Percentiles rank a stretch among this genome's conserved stretches.
phyloP scores from a whole-genome alignment of 2,113 vertebrate species.

The Alethe diademata region DNA sequence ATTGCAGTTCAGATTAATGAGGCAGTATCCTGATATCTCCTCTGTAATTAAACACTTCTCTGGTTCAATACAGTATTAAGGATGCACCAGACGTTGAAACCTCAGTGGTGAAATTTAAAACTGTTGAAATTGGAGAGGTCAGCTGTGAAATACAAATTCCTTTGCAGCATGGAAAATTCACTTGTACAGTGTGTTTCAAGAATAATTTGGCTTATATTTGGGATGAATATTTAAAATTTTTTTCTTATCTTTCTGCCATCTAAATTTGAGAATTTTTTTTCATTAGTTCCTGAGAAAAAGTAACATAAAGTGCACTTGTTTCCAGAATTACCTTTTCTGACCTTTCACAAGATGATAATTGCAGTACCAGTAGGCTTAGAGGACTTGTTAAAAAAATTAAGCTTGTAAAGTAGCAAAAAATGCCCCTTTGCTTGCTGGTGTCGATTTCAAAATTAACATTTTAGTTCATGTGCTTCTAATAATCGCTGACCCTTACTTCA shows the following conservation, averaged over 20 bases:
- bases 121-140: conserved; percentile 50
- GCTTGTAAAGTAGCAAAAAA: conserved; percentile 86
- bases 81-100: conserved; percentile 42
- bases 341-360: conserved; percentile 96
- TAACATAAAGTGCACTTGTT: conserved; percentile 91
- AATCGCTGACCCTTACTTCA: conserved; percentile 91
- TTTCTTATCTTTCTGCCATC: conserved; percentile 45
- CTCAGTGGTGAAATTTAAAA: conserved; percentile 61
- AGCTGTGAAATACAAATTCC: conserved; percentile 12
- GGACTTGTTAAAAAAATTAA: conserved; percentile 79
- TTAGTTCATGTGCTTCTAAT: conserved; percentile 98
- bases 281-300: conserved; percentile 87
- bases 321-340: conserved; percentile 91
- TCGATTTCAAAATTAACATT: conserved; percentile 99
- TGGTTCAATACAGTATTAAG: conserved; percentile 50
- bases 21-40: conserved; percentile 52
- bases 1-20: conserved; percentile 68
- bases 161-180: background rate
- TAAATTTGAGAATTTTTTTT: conserved; percentile 85
- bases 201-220: conserved; percentile 17
- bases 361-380: conserved; percentile 84
- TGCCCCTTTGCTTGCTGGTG: conserved; percentile 80
- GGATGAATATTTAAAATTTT: background rate
- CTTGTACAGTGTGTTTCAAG: background rate
- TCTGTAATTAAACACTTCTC: conserved; percentile 53